Conservation (phyloP, 2,113 vertebrate genomes). For the Otis tarda region DNA sequence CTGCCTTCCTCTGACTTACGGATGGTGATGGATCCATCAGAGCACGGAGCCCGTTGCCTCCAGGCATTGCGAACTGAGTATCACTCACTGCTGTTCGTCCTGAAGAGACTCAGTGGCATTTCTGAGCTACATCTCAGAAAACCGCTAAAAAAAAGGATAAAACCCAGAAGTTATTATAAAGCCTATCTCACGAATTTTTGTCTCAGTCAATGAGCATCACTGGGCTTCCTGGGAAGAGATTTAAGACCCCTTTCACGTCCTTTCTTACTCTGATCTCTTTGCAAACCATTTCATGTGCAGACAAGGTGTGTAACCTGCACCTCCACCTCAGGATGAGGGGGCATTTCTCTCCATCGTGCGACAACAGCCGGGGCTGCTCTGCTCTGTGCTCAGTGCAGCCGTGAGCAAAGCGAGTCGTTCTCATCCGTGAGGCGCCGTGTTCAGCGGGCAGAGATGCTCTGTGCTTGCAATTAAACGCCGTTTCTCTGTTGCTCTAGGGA, state of each 20-base stretch:
- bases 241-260: background rate
- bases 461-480: background rate
- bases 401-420: background rate
- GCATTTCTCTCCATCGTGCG: background rate
- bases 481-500: background rate
- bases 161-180: background rate
- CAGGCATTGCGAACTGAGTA: background rate
- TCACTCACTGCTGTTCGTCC: background rate
- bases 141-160: background rate
- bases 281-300: background rate
- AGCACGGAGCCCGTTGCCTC: background rate
- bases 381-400: background rate
- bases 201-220: background rate
- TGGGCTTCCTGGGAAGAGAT: background rate
- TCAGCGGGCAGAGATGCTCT: background rate
- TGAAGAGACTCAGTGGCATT: background rate
- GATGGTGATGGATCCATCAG: background rate
- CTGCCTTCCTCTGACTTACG: background rate
- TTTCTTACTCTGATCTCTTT: background rate
- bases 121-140: background rate
- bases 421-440: background rate
- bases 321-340: background rate
- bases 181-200: background rate
- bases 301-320: background rate
- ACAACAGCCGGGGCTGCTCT: background rate